Evolutionary conservation across 1,140 invertebrate species (phyloP).

Genomic region (Pentalonia nigronervosa): DNA sequence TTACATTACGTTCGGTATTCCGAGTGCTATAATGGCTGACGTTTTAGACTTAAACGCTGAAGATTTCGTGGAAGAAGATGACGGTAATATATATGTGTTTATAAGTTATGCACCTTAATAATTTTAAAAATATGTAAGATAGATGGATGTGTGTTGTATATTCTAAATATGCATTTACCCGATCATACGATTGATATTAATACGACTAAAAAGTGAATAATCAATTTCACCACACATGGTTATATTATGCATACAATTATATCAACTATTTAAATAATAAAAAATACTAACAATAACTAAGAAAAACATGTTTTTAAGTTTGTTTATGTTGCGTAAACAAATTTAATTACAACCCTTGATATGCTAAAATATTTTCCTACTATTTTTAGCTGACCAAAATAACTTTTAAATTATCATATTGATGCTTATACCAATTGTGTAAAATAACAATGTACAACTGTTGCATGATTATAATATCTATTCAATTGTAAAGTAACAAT

Average conservation of each 20-base stretch:
- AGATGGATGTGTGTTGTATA: not conserved
- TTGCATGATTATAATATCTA: not conserved
- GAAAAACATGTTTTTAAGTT: not conserved
- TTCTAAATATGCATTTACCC: not conserved
- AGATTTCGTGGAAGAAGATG: slow-evolving; percentile 60
- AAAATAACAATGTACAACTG: not conserved
- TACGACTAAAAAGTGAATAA: not conserved
- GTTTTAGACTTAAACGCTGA: slow-evolving; percentile 60
- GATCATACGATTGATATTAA: not conserved
- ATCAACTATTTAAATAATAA: not conserved
- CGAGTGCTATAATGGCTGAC: slow-evolving; percentile 59
- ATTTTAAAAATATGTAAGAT: not conserved
- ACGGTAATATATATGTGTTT: slow-evolving; percentile 55
- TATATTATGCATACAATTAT: not conserved
- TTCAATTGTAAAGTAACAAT: not conserved
- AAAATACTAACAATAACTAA: not conserved
- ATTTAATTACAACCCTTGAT: too few species aligned
- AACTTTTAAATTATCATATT: not conserved
- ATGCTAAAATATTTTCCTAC: not conserved
- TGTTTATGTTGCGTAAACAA: not conserved
- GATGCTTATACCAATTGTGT: not conserved
- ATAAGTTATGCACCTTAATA: not conserved
- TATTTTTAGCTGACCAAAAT: not conserved
- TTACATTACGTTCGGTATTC: not conserved
- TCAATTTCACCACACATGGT: not conserved